Percentiles rank a stretch among this genome's conserved stretches.
Conservation (phyloP, 2,797 vertebrate species). For the Chrosomus eos region DNA sequence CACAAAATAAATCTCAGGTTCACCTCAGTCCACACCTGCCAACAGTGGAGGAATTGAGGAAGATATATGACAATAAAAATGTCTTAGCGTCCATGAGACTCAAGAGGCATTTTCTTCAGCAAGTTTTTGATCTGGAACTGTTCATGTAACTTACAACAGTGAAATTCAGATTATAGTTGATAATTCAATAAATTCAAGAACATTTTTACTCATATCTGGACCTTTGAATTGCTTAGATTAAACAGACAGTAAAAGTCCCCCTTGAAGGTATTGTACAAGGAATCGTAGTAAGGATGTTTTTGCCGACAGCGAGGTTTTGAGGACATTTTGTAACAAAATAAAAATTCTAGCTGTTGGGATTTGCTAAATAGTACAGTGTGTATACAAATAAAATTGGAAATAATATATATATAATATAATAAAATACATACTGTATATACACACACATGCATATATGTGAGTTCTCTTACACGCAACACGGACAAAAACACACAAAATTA, state of each 20-base stretch:
- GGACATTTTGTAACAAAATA: too few species aligned
- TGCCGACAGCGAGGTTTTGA: too few species aligned
- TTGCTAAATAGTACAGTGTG: too few species aligned
- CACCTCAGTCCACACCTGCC: conserved; percentile 13
- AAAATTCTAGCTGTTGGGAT: too few species aligned
- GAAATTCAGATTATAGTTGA: neutral
- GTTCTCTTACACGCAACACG: too few species aligned
- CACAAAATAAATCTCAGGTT: conserved; percentile 34
- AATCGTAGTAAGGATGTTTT: too few species aligned
- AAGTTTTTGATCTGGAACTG: neutral
- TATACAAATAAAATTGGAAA: too few species aligned
- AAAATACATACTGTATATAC: too few species aligned
- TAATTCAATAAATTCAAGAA: neutral
- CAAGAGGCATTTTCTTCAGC: neutral
- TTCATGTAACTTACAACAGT: neutral
- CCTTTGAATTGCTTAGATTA: neutral
- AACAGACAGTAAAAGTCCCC: neutral
- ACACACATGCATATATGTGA: too few species aligned
- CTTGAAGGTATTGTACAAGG: too few species aligned
- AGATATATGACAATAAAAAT: neutral
- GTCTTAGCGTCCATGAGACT: neutral
- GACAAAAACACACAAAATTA: too few species aligned
- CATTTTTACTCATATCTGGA: neutral
- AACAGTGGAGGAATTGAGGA: neutral
- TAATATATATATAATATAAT: too few species aligned